Base-by-base conservation (phyloP, 2,113 vertebrate species). In the Seriola dumerili region DNA sequence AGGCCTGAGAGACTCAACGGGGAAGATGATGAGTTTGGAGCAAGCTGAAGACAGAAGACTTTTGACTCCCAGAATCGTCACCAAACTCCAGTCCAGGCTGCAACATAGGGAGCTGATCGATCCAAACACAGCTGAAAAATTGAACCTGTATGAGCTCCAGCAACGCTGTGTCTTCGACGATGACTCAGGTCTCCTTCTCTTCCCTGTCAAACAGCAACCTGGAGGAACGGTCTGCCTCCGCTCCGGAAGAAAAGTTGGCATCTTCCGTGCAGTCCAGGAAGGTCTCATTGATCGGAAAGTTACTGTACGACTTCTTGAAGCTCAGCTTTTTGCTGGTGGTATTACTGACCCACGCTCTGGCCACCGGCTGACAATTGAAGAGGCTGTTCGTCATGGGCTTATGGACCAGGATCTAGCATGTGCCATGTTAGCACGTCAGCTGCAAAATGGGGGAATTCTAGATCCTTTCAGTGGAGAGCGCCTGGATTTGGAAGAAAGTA, bases 321-420 rank as follows among this genome's bases (percentile, higher is more conserved):
- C 96, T 63, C 98, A 99, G 5, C 95, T 99, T n/a, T 96, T 97
- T 90, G 97, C 98, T 14, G 97, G 98, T 17, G 98, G 98, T 81
- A 97, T 99, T 55, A 92, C 93, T n/a, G 98, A 99, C 88, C 96
- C 97, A 19, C 95, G 96, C 76, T 97, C 97, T 1, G 97, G 97
- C 14, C 97, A 97, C 83, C 95, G 96, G 34, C 91, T 99, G 72
- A 96, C 94, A 0, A 90, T 98, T 52, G 92, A 95, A 0, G 97
- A 98, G 65, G 97, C 97, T 0, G 73, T 97, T 72, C 92, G 93
- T 72, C 95, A 96, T 10, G 89, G 93, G 48, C 91, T 99, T 66
- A 94, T 99, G 62, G 97, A 99, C 38, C 97, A 96, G 88, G 97
- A 99, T 79, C 88, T 98, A 88, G 97, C 96, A 4, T 96, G 96